Evolutionary conservation across 2,888 invertebrate genomes (phyloP), one percentile per base, ranked within the genome.

Genomic region (Drosophila birchii): DNA sequence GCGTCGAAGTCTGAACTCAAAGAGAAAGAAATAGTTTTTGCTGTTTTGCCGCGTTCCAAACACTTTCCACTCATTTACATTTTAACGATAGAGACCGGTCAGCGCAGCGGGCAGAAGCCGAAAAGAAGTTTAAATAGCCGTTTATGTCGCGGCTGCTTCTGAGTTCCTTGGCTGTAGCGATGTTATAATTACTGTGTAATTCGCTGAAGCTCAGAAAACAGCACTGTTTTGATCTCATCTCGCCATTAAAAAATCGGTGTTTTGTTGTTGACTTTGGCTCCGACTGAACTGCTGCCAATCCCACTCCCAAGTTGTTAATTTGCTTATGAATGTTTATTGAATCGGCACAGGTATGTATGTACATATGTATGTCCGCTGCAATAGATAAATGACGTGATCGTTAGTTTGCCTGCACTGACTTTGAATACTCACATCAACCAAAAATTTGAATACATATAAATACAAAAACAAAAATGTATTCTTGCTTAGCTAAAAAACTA

Each of bases 61-160:
- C 79, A 86, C 89, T 86, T 86, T 89, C 88, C 89, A 89, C 81
- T 89, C 81, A 85, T 86, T 89, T 83, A 85, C 87, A 86, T 89
- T 89, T 86, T 61, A 85, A 77, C 75, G 88, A 79, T 69, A 66
- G 60, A n/a, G 36, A 61, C 44, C 29, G 45, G 62, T 20, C 41
- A 41, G 56, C 23, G 39, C 29, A 12, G 39, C 38, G 18, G 44
- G 49, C 53, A 67, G 34, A 49, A 64, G 63, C 32, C 34, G 49
- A 61, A 41, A 38, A 61, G 63, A 73, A 62, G 64, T 72, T 78
- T 74, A 78, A 70, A 74, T 78, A 57, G 55, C 67, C 61, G 69
- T 72, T 76, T 78, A 79, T 73, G 60, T 64, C 26, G 62, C 41
- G 41, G 44, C 74, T 51, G 53, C 54, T 61, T 73, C 53, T 60